These are phyloP conservation scores for Microcebus murinus DNA, from an alignment of 2,113 vertebrate species.

Conservation along the genomic window DNA sequence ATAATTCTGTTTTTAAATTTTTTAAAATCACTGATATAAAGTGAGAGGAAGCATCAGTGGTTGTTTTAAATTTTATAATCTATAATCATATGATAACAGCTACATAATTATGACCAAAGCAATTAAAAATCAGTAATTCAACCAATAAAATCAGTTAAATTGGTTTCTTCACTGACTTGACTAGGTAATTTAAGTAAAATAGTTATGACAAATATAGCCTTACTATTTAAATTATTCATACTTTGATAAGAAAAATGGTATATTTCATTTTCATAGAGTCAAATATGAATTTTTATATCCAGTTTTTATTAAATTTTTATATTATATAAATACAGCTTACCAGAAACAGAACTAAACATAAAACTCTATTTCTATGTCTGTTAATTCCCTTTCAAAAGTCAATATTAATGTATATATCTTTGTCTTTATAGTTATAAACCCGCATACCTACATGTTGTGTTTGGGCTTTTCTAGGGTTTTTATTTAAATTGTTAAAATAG, in stretches of 20 bases:
- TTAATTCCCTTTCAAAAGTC: conserved; percentile 7
- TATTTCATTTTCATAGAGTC: conserved; percentile 27
- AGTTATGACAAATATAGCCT: not conserved
- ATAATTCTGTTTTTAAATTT: not conserved
- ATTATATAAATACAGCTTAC: not conserved
- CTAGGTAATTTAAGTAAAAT: conserved; percentile 36
- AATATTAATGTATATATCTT: not conserved
- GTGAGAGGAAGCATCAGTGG: not conserved
- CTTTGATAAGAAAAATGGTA: not conserved
- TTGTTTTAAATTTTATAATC: conserved; percentile 44
- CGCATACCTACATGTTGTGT: not conserved
- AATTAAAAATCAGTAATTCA: conserved; percentile 51
- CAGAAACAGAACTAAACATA: conserved; percentile 33
- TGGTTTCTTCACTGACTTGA: not conserved
- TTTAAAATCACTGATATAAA: not conserved
- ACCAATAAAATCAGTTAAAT: conserved; percentile 3
- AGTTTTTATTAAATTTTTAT: conserved; percentile 6
- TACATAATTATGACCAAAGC: not conserved
- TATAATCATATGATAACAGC: not conserved
- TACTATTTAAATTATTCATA: conserved; percentile 5
- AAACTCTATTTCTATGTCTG: not conserved
- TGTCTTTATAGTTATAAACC: not conserved
- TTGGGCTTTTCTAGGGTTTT: not conserved
- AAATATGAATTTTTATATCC: conserved; percentile 39
- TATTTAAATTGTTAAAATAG: conserved; percentile 2